Base-by-base conservation (phyloP, 2,888 invertebrate species). In the Diplazon laetatorius region DNA sequence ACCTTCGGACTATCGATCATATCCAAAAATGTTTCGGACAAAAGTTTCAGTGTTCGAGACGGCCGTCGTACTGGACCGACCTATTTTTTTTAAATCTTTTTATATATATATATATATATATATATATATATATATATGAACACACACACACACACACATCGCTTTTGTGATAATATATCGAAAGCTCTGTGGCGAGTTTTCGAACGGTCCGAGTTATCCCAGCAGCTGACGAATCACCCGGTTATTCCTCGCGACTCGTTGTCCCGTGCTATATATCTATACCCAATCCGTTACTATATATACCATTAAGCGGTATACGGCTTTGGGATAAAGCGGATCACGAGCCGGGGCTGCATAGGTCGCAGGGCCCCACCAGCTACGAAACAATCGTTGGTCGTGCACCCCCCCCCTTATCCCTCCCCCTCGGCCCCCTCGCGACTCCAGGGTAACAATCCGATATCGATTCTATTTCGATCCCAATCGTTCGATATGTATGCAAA, bases 401-500 rank as follows among this genome's bases (percentile, higher is more conserved):
- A 42, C 63, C 68, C 72, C 39, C 57, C n/a, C n/a, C n/a, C n/a
- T n/a, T n/a, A n/a, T n/a, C n/a, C n/a, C n/a, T n/a, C n/a, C n/a
- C n/a, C n/a, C n/a, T n/a, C n/a, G n/a, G n/a, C n/a, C n/a, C n/a
- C n/a, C n/a, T n/a, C n/a, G n/a, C n/a, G n/a, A n/a, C n/a, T n/a
- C n/a, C n/a, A n/a, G n/a, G 75, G 76, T 79, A 79, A 76, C 78
- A 75, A 79, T 79, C 76, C 75, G 52, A 79, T 75, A 72, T 75
- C 68, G 71, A 68, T 75, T n/a, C n/a, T n/a, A n/a, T n/a, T n/a
- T n/a, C n/a, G n/a, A n/a, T n/a, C n/a, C 71, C 68, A 72, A 79
- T 79, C 68, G 63, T 63, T 37, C 55, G 68, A 55, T 68, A 68
- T 55, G 68, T 39, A 55, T 44, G 55, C 44, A 42, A 50, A 42